Evolutionary conservation across 2,113 vertebrate genomes (phyloP).

Genomic region (Hyperopisus bebe): DNA sequence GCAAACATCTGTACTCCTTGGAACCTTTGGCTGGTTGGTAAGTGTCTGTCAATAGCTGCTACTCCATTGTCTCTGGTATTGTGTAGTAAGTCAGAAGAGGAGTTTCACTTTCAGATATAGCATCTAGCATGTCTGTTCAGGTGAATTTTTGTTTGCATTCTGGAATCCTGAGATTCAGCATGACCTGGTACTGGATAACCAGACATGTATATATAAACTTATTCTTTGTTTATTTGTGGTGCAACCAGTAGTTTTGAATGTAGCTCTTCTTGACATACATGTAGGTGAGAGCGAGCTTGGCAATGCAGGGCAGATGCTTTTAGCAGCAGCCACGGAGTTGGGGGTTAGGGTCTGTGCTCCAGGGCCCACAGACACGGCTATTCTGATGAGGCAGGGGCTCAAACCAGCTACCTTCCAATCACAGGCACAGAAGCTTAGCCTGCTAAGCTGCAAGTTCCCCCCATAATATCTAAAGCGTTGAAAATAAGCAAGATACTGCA

Average conservation of each 20-base stretch:
- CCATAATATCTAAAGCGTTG: neutral
- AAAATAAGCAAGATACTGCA: neutral
- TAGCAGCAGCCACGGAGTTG: neutral
- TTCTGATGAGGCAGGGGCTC: neutral
- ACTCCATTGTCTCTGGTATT: neutral
- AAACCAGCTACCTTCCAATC: neutral
- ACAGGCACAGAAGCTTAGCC: neutral
- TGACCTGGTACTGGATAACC: neutral
- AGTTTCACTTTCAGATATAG: neutral
- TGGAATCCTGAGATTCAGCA: neutral
- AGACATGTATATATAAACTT: too few species aligned
- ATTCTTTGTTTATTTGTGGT: too few species aligned
- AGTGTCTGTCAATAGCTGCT: neutral
- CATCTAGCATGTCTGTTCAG: neutral
- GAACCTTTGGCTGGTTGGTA: neutral
- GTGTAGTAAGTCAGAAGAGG: neutral
- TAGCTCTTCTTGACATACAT: neutral
- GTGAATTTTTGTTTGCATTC: neutral
- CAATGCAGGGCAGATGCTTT: neutral
- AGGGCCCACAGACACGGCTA: neutral
- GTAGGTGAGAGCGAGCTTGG: neutral
- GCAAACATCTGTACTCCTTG: neutral
- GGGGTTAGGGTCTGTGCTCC: neutral
- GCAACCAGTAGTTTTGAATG: too few species aligned
- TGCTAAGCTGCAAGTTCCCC: neutral